Evolutionary conservation across 2,888 invertebrate genomes (phyloP), one percentile per base, ranked within the genome.

Genomic region (Drosophila mayaguana): DNA sequence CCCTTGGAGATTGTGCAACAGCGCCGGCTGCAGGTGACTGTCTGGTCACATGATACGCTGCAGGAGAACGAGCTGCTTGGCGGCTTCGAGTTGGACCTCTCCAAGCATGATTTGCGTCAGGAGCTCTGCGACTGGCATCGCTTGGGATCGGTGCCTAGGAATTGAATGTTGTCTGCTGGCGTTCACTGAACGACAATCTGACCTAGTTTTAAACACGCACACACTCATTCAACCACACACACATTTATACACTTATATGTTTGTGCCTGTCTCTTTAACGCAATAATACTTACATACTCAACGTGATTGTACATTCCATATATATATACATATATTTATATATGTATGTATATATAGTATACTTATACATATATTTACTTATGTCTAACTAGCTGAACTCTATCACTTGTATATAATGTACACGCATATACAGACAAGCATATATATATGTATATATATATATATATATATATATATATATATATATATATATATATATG

Each of bases 31-130:
- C 97, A 98, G 92, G 98, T 98, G 0, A 97, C 98, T 0, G 96
- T 98, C 12, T 98, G 98, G 98, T 96, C 97, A 92, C 97, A 98
- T 92, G 98, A 98, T 92, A 95, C 97, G 0, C 93, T 98, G 46
- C 98, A 98, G 92, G 98, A 98, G 92, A 98, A 98, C 93, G 97
- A 97, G 93, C 97, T 98, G 92, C 94, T 98, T 12, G 99, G 99
- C 32, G 98, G 98, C n/a, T 96, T 97, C 64, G 95, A 96, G 80
- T 94, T 98, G 81, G 95, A 96, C 2, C 94, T 99, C 16, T 94
- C 94, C 68, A 94, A 96, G 42, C 93, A 97, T 73, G 96, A 97
- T 88, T 93, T 98, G 72, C 94, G 95, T 3, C 95, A 95, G 78
- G 98, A 98, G 93, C 96, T 96, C 1, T 95, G 96, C 2, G 96